These are phyloP conservation scores for Phenganax subtilis DNA, from an alignment of 92 coral and sea anemone genomes.

Conservation along the genomic window DNA sequence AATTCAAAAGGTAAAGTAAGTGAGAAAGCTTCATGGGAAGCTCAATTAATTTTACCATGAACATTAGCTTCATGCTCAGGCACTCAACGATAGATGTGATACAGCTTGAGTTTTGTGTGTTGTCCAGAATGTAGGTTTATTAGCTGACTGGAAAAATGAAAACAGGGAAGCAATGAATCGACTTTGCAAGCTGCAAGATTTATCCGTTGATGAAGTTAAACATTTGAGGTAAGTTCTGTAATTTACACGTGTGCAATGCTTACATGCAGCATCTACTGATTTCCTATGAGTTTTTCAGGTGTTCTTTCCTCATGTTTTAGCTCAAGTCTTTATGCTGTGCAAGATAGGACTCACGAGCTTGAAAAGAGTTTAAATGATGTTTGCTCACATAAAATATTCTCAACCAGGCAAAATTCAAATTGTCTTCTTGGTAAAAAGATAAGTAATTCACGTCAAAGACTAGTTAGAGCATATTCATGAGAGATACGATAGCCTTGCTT, in stretches of 20 bases:
- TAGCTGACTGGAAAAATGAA: slow-evolving; percentile 27
- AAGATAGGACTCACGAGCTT: slow-evolving; percentile 31
- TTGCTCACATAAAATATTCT: neutral
- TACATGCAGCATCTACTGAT: no score
- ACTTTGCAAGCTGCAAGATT: slow-evolving; percentile 37
- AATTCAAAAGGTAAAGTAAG: slow-evolving; percentile 13
- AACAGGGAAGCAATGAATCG: slow-evolving; percentile 21
- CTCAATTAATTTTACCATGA: no score
- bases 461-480: neutral
- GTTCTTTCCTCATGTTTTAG: neutral
- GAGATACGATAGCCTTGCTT: neutral
- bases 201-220: slow-evolving; percentile 35
- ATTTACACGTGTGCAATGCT: neutral
- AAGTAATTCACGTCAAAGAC: neutral
- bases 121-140: slow-evolving; percentile 20
- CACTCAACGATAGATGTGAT: no score
- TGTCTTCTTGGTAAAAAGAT: neutral
- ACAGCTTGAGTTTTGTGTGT: neutral
- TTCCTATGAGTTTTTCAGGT: no score
- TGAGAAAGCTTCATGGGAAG: neutral
- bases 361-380: slow-evolving; percentile 15
- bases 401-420: neutral
- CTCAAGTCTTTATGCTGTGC: slow-evolving; percentile 21
- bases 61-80: no score
- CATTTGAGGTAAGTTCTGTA: slow-evolving; percentile 19